phyloP scores from a whole-genome alignment of 2,797 vertebrate species.

The Lates japonicus region DNA sequence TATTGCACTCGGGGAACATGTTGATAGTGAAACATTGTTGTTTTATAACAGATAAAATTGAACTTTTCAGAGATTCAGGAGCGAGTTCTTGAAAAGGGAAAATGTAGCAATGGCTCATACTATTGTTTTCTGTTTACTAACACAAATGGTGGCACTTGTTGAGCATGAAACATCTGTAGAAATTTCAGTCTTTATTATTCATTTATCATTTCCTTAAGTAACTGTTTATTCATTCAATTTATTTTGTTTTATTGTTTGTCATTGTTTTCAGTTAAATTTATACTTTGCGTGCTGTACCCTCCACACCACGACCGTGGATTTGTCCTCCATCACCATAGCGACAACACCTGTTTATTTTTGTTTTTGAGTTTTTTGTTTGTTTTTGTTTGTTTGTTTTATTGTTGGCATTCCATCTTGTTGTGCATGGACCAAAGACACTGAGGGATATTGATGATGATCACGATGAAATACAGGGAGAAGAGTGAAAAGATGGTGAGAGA shows the following conservation, averaged over 20 bases:
- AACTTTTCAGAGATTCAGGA: not conserved
- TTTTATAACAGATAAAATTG: not conserved
- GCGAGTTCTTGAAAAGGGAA: not conserved
- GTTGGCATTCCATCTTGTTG: constrained; percentile 86
- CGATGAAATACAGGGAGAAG: constrained; percentile 66
- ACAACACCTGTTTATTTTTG: constrained; percentile 69
- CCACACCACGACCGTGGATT: constrained; percentile 83
- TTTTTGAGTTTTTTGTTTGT: constrained; percentile 41
- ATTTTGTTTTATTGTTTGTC: constrained; percentile 79
- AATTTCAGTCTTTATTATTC: not conserved
- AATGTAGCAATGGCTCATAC: not conserved
- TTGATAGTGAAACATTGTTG: not conserved
- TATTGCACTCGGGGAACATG: not conserved
- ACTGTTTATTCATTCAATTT: constrained; percentile 70
- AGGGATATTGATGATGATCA: constrained; percentile 66
- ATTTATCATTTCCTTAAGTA: constrained; percentile 35
- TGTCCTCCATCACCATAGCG: constrained; percentile 85
- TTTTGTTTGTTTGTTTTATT: constrained; percentile 11
- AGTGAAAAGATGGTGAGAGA: constrained; percentile 72
- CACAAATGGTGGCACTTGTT: not conserved
- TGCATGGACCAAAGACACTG: constrained; percentile 88
- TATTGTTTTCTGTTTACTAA: not conserved
- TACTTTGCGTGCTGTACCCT: constrained; percentile 76
- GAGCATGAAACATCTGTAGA: not conserved
- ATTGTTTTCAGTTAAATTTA: constrained; percentile 90